Conservation (phyloP, 2,113 vertebrate genomes). For the rabbit (Oryctolagus cuniculus) region mOryCun1.1 NC_091450.1:25344001-25344500, state of each 20-base stretch:
- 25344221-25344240: neutral
- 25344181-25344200: fast-evolving
- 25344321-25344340: neutral
- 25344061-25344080: neutral
- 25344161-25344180: neutral
- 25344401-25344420: neutral
- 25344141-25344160: neutral
- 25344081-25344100: too few species aligned
- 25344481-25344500: neutral
- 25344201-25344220: neutral
- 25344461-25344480: neutral
- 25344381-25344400: neutral
- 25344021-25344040: neutral
- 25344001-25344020: neutral
- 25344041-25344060: neutral
- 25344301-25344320: neutral
- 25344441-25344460: neutral
- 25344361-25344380: neutral
- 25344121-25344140: neutral
- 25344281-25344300: neutral
- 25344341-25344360: neutral
- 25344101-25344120: neutral
- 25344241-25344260: neutral
- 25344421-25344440: neutral
- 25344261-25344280: neutral